Base-by-base conservation (phyloP, 2,113 vertebrate species). In the Danionella cerebrum region DNA sequence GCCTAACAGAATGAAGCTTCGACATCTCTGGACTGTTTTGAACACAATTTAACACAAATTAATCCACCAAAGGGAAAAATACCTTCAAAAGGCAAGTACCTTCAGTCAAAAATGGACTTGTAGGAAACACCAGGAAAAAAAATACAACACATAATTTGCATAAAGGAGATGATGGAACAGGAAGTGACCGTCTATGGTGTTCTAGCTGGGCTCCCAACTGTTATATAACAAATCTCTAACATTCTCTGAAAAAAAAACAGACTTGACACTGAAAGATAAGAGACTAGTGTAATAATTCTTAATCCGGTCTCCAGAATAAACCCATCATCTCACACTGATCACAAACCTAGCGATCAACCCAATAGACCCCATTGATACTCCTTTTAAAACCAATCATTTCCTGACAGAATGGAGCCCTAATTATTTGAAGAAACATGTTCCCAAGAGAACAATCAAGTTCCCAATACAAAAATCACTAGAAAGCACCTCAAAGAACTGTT, bases 1-100 rank as follows among this genome's bases (percentile, higher is more conserved):
- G 52, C 29, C 14, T 25, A 57, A 71, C 19, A 27, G 21, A 44
- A 22, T 29, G 24, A 47, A 14, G 11, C 25, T n/a, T 47, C 27
- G 16, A 62, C 11, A 21, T 39, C 25, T 45, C 29, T 35, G 36
- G 18, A 35, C 27, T 63, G 44, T 19, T 47, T 3, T n/a, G n/a
- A 22, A 14, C 12, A 63, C 25, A 62, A 60, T 44, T 19, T 12
- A 2, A 31, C 25, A 42, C 39, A 5, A 58, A 59, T 29, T 47
- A 47, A 7, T 35, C 53, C n/a, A 33, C 14, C 16, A 33, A 55
- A 24, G 25, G 6, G 27, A 63, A 31, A 11, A 9, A 63, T 18
- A 63, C 47, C 25, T 70, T 70, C 45, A 55, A 70, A 62, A 70
- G 67, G 36, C 9, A 12, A 39, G n/a, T 35, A 18, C 3, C 3